These are phyloP conservation scores for Melipona quadrifasciata DNA, from an alignment of 1,140 invertebrate genomes.

Conservation along the genomic window DNA sequence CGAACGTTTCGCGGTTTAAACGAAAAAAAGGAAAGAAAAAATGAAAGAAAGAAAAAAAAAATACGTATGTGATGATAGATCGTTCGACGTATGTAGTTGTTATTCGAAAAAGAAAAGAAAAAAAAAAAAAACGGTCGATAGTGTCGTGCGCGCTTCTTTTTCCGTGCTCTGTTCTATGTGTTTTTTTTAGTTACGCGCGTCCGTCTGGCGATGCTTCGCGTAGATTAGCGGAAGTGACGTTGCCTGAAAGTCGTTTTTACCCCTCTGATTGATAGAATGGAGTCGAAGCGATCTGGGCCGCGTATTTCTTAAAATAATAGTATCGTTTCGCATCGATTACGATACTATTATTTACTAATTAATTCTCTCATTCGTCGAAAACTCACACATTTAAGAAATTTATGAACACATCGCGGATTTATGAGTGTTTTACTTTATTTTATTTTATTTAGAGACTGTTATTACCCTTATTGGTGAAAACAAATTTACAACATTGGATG, in stretches of 20 bases:
- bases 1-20: constrained; percentile 30
- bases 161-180: constrained; percentile 24
- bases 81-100: constrained; percentile 47
- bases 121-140: background rate
- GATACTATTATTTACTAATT: background rate
- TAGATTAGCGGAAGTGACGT: constrained; percentile 34
- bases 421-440: too few relatives aligned
- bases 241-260: constrained; percentile 18
- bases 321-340: background rate
- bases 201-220: constrained; percentile 38
- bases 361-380: background rate
- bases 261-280: background rate
- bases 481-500: too few relatives aligned
- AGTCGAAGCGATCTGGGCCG: background rate
- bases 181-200: constrained; percentile 49
- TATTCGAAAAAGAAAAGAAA: too few relatives aligned
- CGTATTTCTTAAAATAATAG: background rate
- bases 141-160: constrained; percentile 45
- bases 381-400: too few relatives aligned
- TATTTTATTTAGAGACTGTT: too few relatives aligned
- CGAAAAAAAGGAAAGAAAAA: background rate
- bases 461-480: too few relatives aligned
- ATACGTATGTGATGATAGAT: constrained; percentile 38
- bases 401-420: too few relatives aligned
- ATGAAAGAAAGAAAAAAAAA: background rate